Conservation (phyloP, 2,888 invertebrate genomes). For the Pyrgus malvae region DNA sequence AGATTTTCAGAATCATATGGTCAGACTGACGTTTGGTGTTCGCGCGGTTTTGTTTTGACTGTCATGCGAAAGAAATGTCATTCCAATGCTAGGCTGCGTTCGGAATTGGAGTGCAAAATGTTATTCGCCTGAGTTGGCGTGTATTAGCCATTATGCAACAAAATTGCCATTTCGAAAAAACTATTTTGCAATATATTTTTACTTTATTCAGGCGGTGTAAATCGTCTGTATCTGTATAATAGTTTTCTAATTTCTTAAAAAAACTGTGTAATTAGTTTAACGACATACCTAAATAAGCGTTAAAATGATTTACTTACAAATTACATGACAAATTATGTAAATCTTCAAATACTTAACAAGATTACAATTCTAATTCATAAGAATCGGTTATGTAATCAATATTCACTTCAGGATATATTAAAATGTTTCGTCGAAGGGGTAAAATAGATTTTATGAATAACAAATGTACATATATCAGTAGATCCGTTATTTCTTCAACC, state of each 20-base stretch:
- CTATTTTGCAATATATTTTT: no score
- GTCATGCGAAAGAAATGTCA: not conserved
- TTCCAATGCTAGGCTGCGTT: slow-evolving; percentile 13
- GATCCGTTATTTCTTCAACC: slow-evolving; percentile 24
- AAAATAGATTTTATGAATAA: slow-evolving; percentile 21
- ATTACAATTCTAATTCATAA: slow-evolving; percentile 12
- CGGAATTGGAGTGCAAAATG: not conserved
- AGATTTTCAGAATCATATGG: slow-evolving; percentile 16
- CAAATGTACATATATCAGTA: slow-evolving; percentile 4
- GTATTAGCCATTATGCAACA: no score
- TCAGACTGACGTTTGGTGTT: slow-evolving; percentile 16
- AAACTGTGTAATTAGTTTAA: no score
- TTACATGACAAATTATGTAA: not conserved
- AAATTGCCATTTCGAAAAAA: no score
- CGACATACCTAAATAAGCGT: no score
- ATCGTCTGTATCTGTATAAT: no score
- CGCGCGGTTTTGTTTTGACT: slow-evolving; percentile 24
- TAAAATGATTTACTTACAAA: no score
- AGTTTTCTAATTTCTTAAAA: no score
- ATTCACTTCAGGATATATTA: slow-evolving; percentile 8
- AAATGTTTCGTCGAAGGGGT: slow-evolving; percentile 15
- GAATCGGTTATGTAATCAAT: slow-evolving; percentile 21
- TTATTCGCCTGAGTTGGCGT: no score
- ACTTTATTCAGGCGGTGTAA: no score
- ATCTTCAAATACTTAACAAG: not conserved